Base-by-base conservation (phyloP, 2,113 vertebrate genomes). In the Ptychochromis oligacanthus region DNA sequence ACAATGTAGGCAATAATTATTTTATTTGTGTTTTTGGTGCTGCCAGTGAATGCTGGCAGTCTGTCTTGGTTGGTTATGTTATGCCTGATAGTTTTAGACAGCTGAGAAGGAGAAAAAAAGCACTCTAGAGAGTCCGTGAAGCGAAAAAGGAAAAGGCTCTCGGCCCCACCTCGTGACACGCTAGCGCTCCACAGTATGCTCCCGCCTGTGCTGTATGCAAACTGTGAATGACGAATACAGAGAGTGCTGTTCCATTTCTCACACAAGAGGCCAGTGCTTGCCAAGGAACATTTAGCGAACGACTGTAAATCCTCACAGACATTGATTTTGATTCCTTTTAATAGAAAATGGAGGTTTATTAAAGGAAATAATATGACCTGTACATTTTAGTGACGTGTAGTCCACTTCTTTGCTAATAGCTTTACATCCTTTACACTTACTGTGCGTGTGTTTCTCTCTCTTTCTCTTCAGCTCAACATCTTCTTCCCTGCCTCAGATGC, bases 161-260 rank as follows among this genome's bases (percentile, higher is more conserved):
- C 24, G 46, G 81, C 82, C 85, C 84, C 84, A 89, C 87, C 90
- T 90, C 60, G 11, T 88, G 79, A 92, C 85, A 89, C 14, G 56
- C 74, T 64, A 70, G 65, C 67, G 6, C 80, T 86, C 83, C 78
- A 80, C 89, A 78, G 84, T 87, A 88, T 84, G 89, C 89, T 92
- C 77, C 77, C 46, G 61, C 49, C 85, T 80, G 59, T 91, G 92
- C 84, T 90, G 88, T 89, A 82, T 91, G 86, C 86, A 92, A 93
- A 93, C 88, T 88, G 89, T 88, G 89, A 91, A 91, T 91, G 89
- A 90, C 56, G 84, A 92, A 91, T 92, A 82, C 79, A 20, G 7
- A 87, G 83, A 83, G 85, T 75, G 86, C 89, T 75, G 77, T 85
- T 90, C 60, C 75, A 62, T 75, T 67, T 78, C 86, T 90, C 87